Evolutionary conservation across 1,140 invertebrate genomes (phyloP), one percentile per base, ranked within the genome.

Genomic region (Grapholita molesta): DNA sequence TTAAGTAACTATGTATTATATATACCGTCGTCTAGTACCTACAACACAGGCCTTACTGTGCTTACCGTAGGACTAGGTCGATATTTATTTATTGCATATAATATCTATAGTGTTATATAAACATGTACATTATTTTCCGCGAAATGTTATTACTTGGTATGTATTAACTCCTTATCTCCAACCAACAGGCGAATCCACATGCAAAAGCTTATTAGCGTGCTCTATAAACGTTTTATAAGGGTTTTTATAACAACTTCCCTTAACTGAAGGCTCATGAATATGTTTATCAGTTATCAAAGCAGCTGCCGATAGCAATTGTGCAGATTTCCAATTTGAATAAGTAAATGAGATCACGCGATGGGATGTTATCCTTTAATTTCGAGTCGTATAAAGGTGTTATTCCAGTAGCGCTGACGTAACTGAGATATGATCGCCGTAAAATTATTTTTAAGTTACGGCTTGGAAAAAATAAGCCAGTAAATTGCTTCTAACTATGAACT

Each of bases 301-400:
- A 61, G 55, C 55, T 61, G 55, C 55, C 55, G 55, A 61, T 61
- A 61, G 25, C 25, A 61, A 61, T 30, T 61, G 55, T 61, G 55
- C 55, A 61, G 55, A 61, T 61, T 61, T 61, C n/a, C 55, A 61
- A 61, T 61, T 28, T 61, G 55, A 25, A 61, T 61, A 61, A 61
- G 55, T 61, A 61, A 61, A 61, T 61, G 55, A 18, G 55, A 61
- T 61, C 55, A 61, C 55, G 55, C 55, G 55, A 61, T 28, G 55
- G 55, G 24, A 28, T 61, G 55, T 61, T 61, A 28, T 28, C 25
- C n/a, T 61, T 61, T 25, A 25, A 28, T 61, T 61, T 28, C 24
- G 28, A 30, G 42, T 61, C 25, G 3, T 61, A 61, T 61, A 61
- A 30, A 61, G 55, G 55, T 32, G 55, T 61, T 61, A 61, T 28